A percentile compares a stretch with the other conserved stretches of the same genome.
These are phyloP conservation scores for Thunnus thynnus DNA, from an alignment of 2,113 vertebrate genomes.

Conservation along the genomic window DNA sequence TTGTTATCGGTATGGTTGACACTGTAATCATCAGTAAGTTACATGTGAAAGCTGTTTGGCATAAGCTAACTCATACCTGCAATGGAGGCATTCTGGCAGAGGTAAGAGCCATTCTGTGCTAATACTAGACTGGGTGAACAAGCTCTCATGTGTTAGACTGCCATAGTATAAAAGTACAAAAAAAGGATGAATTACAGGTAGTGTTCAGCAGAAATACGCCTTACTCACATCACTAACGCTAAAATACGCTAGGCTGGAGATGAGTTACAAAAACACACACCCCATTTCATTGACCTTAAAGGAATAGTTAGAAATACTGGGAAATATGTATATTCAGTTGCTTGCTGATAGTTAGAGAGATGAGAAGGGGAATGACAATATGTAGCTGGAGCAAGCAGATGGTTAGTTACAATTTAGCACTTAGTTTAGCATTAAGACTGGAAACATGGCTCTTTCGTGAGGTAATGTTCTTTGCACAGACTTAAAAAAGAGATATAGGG, in stretches of 20 bases:
- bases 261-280: background rate
- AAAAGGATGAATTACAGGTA: background rate
- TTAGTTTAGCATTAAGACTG: too few relatives aligned
- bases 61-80: conserved; percentile 2
- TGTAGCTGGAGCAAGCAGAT: too few relatives aligned
- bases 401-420: too few relatives aligned
- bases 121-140: conserved; percentile 5
- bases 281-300: background rate
- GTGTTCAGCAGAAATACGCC: conserved; percentile 7
- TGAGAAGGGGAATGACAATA: too few relatives aligned
- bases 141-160: conserved; percentile 14
- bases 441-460: too few relatives aligned
- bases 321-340: too few relatives aligned
- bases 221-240: background rate
- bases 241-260: background rate
- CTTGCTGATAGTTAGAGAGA: too few relatives aligned
- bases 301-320: too few relatives aligned
- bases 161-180: background rate
- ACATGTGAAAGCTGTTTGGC: background rate
- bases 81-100: background rate
- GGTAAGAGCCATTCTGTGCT: background rate
- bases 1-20: conserved; percentile 35
- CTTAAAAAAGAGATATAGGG: too few relatives aligned
- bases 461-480: too few relatives aligned
- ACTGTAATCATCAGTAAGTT: background rate